phyloP scores from a whole-genome alignment of 2,797 vertebrate species.

The Odontamblyopus lacepedii region DNA sequence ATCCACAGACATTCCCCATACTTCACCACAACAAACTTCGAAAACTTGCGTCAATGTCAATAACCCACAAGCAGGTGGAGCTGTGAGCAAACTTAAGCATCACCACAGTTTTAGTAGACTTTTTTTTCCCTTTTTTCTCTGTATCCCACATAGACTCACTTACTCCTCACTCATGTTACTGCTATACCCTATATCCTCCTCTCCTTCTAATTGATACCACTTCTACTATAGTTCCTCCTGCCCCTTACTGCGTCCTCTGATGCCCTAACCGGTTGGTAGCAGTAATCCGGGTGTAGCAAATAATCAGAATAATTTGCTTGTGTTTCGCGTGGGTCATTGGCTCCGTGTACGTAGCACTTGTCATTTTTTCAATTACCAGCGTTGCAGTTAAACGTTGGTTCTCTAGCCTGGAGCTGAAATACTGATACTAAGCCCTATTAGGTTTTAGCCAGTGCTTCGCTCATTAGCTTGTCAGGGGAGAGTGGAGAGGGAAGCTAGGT shows the following conservation, averaged over 20 bases:
- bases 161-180: constrained; percentile 29
- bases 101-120: constrained; percentile 14
- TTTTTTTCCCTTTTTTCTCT: constrained; percentile 21
- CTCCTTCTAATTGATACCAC: constrained; percentile 69
- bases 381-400: constrained; percentile 83
- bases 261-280: constrained; percentile 56
- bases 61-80: constrained; percentile 83
- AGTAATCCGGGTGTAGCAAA: constrained; percentile 73
- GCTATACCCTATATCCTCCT: constrained; percentile 31
- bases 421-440: constrained; percentile 76
- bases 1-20: background rate
- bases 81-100: constrained; percentile 82
- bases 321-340: constrained; percentile 54
- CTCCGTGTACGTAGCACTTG: constrained; percentile 70
- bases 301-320: constrained; percentile 78
- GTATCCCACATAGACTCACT: constrained; percentile 22
- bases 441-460: constrained; percentile 74
- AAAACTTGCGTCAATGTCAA: constrained; percentile 71
- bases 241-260: constrained; percentile 47
- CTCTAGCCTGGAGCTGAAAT: constrained; percentile 76
- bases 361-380: constrained; percentile 84
- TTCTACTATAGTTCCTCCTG: constrained; percentile 51
- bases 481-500: constrained; percentile 68
- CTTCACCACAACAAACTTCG: constrained; percentile 21
- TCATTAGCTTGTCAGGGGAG: constrained; percentile 80